Evolutionary conservation across 1,140 invertebrate genomes (phyloP).

Genomic region (Apis cerana): DNA sequence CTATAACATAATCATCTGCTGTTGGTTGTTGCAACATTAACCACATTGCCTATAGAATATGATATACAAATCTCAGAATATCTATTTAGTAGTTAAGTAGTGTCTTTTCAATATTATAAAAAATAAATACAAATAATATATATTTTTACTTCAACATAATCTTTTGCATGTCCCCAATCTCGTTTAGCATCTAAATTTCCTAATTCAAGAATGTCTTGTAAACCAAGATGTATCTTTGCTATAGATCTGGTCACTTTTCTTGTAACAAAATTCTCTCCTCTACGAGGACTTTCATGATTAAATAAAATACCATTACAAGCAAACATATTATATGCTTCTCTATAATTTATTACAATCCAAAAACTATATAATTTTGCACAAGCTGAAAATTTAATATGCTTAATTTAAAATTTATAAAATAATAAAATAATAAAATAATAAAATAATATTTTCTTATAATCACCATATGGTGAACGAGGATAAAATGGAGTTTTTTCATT

Average conservation of each 20-base stretch:
- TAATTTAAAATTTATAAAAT: conserved; percentile 27
- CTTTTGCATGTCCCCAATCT: conserved; percentile 99
- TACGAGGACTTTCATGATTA: conserved; percentile 98
- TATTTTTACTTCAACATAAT: conserved; percentile 94
- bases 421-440: background rate
- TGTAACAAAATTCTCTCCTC: conserved; percentile 99
- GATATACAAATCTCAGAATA: conserved; percentile 32
- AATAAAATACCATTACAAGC: conserved; percentile 99
- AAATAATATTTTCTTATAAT: conserved; percentile 1
- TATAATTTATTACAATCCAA: conserved; percentile 99
- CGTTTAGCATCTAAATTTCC: conserved; percentile 98
- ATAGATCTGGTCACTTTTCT: conserved; percentile 98
- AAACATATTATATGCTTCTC: conserved; percentile 99
- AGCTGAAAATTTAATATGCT: conserved; percentile 84
- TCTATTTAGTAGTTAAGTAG: background rate
- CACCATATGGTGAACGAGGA: conserved; percentile 99
- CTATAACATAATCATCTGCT: conserved; percentile 98
- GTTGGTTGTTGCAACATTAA: conserved; percentile 97
- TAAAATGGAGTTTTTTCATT: conserved; percentile 99
- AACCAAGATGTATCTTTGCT: conserved; percentile 95
- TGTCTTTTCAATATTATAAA: background rate
- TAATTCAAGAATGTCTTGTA: conserved; percentile 93
- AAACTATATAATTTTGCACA: conserved; percentile 99
- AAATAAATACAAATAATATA: background rate
- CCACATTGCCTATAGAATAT: conserved; percentile 96